Base-by-base conservation (phyloP, 2,888 invertebrate genomes). In the Stictocephala bisonia region DNA sequence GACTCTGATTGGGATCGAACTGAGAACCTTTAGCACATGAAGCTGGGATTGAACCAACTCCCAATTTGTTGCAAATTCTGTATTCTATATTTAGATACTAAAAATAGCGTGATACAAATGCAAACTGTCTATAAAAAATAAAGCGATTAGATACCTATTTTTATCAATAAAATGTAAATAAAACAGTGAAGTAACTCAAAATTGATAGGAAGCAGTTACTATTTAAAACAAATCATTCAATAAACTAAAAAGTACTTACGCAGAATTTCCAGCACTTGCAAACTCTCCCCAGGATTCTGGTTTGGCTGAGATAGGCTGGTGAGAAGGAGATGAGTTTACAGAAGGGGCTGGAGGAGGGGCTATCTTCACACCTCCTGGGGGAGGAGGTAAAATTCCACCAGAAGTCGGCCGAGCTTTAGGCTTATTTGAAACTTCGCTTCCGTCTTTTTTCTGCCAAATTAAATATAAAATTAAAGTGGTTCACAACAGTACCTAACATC, bases 391-490 rank as follows among this genome's bases (percentile, higher is more conserved):
- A 1, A 89, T 85, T 1, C 86, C 89, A 13, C 88, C 88, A 1
- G 85, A 83, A 1, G 85, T 84, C 0, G 88, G 83, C 79, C 89
- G 88, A 74, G 87, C 82, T 82, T 91, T 92, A 2, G 91, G 86
- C 80, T 91, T 90, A 74, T 90, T 88, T 51, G 88, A 81, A 41
- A 87, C 88, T 82, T 95, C 95, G 67, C 89, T 89, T 22, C 95
- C 95, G 85, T 95, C 95, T 84, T 94, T 95, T 87, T 95, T 95
- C 94, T 95, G n/a, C n/a, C n/a, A 82, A 13, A 84, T 78, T 71
- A 75, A 76, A 79, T 66, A 76, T 73, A 74, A 0, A 66, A 73
- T 69, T 48, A 71, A 60, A 29, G 11, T 60, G 22, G n/a, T 48
- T 24, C 3, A 6, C 15, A 44, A 9, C 20, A 50, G 9, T 31